These are phyloP conservation scores for Hydra vulgaris DNA, from an alignment of 30 jellyfish, hydroid and myxozoan genomes.

Conservation along the genomic window DNA sequence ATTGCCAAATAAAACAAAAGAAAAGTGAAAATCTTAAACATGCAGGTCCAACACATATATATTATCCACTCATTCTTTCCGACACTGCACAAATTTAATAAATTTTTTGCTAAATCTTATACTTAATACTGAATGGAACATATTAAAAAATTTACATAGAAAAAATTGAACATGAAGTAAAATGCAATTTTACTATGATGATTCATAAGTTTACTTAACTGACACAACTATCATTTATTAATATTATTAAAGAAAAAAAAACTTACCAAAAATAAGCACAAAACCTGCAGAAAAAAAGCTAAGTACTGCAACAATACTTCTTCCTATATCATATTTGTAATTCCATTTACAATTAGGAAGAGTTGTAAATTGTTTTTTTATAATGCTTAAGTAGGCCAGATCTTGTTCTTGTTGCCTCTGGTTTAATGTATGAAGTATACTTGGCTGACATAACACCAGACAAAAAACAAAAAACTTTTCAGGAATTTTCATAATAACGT, in stretches of 20 bases:
- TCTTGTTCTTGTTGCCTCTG: not conserved
- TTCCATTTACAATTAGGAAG: constrained; percentile 60
- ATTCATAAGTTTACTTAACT: too few species aligned
- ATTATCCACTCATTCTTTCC: too few species aligned
- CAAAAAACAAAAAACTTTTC: not conserved
- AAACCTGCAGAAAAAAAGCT: constrained; percentile 57
- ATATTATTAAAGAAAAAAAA: not conserved
- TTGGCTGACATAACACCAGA: not conserved
- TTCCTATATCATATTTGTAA: constrained; percentile 33
- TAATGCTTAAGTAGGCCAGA: not conserved
- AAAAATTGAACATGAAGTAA: too few species aligned
- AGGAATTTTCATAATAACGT: not conserved
- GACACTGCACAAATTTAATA: too few species aligned
- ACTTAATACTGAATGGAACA: too few species aligned
- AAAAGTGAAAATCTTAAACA: too few species aligned
- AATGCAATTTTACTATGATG: too few species aligned
- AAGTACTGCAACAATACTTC: constrained; percentile 55
- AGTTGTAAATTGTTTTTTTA: not conserved
- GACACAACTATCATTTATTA: too few species aligned
- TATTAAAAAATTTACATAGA: too few species aligned
- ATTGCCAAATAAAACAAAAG: too few species aligned
- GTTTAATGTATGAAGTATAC: not conserved
- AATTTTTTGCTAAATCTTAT: too few species aligned
- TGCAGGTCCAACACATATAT: too few species aligned
- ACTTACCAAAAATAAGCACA: constrained; percentile 66